Conservation (phyloP, 1,140 invertebrate species). For the Callitettix versicolor region DNA sequence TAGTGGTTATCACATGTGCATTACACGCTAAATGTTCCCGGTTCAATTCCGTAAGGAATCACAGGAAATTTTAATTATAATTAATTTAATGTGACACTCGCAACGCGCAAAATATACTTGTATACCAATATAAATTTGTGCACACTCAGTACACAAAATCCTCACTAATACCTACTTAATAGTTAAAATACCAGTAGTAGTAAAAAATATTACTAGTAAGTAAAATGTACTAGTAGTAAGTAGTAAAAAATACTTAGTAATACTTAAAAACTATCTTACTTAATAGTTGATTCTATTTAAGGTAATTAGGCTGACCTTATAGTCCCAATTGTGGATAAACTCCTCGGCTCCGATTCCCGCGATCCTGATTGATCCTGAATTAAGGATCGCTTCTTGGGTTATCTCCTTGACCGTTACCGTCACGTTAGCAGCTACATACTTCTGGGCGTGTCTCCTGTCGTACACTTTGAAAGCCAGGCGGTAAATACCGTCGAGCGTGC, state of each 20-base stretch:
- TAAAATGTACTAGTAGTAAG: not conserved
- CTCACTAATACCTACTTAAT: not conserved
- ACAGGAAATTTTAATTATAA: too few relatives aligned
- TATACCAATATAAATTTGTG: too few relatives aligned
- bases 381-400: slow-evolving; percentile 86
- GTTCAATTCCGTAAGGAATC: too few relatives aligned
- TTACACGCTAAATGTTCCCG: too few relatives aligned
- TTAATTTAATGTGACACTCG: too few relatives aligned
- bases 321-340: slow-evolving; percentile 89
- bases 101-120: too few relatives aligned
- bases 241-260: not conserved
- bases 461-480: slow-evolving; percentile 84
- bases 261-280: not conserved
- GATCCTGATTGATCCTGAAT: slow-evolving; percentile 87
- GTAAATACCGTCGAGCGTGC: slow-evolving; percentile 75
- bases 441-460: slow-evolving; percentile 76
- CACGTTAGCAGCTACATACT: slow-evolving; percentile 83
- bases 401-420: slow-evolving; percentile 88
- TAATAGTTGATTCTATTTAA: not conserved
- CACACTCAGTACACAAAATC: not conserved
- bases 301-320: not conserved
- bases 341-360: slow-evolving; percentile 92
- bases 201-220: not conserved
- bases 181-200: not conserved
- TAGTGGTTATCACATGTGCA: too few relatives aligned